These are phyloP conservation scores for Hirtodrosophila confusa DNA, from an alignment of 2,888 invertebrate genomes.

Conservation along the genomic window DNA sequence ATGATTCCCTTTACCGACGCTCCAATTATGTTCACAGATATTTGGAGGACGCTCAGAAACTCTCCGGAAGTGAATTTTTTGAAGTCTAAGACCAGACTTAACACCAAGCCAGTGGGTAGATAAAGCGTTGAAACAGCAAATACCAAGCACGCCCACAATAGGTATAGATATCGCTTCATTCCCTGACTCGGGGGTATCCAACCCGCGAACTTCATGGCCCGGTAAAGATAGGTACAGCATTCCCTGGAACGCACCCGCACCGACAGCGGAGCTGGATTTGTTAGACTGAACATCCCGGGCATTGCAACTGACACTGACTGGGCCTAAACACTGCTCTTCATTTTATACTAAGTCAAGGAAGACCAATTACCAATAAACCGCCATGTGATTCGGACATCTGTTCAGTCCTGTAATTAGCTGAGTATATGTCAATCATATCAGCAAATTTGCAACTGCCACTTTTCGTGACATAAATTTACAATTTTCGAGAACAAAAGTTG, in stretches of 20 bases:
- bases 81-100: conserved; percentile 45
- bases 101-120: conserved; percentile 47
- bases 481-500: too few relatives aligned
- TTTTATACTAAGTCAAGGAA: conserved; percentile 22
- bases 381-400: conserved; percentile 16
- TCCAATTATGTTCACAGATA: conserved; percentile 38
- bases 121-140: conserved; percentile 28
- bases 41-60: conserved; percentile 46
- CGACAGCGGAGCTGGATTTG: conserved; percentile 40
- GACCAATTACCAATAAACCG: neutral
- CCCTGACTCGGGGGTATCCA: conserved; percentile 49
- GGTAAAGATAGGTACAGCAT: conserved; percentile 36
- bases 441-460: too few relatives aligned
- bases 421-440: too few relatives aligned
- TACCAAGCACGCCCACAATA: conserved; percentile 27
- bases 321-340: too few relatives aligned
- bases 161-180: conserved; percentile 32
- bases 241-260: conserved; percentile 44
- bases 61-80: conserved; percentile 46
- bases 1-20: conserved; percentile 35
- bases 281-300: conserved; percentile 32
- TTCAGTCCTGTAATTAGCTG: too few relatives aligned
- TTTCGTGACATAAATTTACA: too few relatives aligned
- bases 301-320: conserved; percentile 4
- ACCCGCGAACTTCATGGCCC: conserved; percentile 38